Base-by-base conservation (phyloP, 2,888 invertebrate species). In the Hipparchia sbordonii region DNA sequence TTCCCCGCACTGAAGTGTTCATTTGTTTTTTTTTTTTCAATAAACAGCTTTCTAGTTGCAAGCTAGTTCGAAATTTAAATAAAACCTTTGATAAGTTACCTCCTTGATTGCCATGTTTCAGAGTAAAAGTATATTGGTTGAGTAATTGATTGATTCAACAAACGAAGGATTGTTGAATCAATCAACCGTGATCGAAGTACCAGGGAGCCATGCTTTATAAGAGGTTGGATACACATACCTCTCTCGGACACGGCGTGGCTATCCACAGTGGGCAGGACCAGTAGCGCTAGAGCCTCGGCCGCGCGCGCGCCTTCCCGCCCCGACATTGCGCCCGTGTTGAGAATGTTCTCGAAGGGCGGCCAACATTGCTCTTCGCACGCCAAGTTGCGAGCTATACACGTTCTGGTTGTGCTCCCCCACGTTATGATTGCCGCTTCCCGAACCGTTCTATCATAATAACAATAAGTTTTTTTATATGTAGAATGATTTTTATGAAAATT, bases 361-460 rank as follows among this genome's bases (percentile, higher is more conserved):
- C 90, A 90, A 77, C 89, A 89, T n/a, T 81, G 82, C 23, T 79
- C 78, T 13, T 72, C 69, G 0, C 66, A 60, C 5, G 74, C 8
- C 12, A 85, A 71, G 0, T 79, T 80, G 1, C 88, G 86, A 46
- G 82, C 81, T 33, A 87, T 78, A 73, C 89, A 87, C 2, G 85
- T 80, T 1, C 91, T 83, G 0, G 91, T 87, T 52, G 88, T 82
- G 10, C 84, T 82, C 68, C 92, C 92, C 93, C 93, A 92, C 1
- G 89, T 81, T 0, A 87, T 83, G 51, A 92, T 84, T 0, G 89
- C 91, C 46, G 85, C 86, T 79, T 92, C 92, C 2, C 93, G 89
- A 3, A 92, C 92, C 1, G 88, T 84, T 0, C 91, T 92, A 72
- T n/a, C n/a, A n/a, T n/a, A n/a, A n/a, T 3, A 63, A 65, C 10